phyloP scores from a whole-genome alignment of 2,797 vertebrate genomes.

The Molossus molossus region DNA sequence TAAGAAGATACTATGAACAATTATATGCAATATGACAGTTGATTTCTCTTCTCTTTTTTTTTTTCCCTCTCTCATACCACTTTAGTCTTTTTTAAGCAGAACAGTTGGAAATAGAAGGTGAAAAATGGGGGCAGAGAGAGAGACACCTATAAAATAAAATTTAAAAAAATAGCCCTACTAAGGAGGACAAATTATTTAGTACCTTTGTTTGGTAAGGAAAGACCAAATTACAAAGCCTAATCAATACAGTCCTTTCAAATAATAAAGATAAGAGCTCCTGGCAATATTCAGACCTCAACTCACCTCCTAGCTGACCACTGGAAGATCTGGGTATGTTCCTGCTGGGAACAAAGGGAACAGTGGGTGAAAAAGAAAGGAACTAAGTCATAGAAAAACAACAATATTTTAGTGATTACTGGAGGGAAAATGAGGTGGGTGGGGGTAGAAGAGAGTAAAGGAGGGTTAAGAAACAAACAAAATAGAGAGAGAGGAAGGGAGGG shows the following conservation, averaged over 20 bases:
- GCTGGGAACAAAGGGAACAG: not conserved
- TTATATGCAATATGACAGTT: constrained; percentile 82
- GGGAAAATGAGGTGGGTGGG: not conserved
- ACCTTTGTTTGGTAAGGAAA: constrained; percentile 82
- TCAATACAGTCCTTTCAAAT: constrained; percentile 86
- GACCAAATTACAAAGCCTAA: constrained; percentile 84
- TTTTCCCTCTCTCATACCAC: constrained; percentile 23
- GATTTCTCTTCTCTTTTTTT: constrained; percentile 68
- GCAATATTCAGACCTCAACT: no score
- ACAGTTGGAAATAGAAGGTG: constrained; percentile 32
- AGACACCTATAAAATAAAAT: constrained; percentile 79
- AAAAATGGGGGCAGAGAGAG: constrained; percentile 15
- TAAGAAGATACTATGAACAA: constrained; percentile 29
- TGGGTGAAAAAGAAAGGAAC: not conserved
- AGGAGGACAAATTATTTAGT: constrained; percentile 73
- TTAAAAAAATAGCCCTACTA: constrained; percentile 63
- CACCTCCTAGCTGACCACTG: not conserved
- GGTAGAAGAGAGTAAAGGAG: not conserved
- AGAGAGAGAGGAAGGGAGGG: no score
- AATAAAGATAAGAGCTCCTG: not conserved
- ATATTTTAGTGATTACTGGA: not conserved
- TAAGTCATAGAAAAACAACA: not conserved
- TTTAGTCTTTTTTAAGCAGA: constrained; percentile 74
- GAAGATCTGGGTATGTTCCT: not conserved
- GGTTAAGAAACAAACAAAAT: not conserved